phyloP scores from a whole-genome alignment of 2,113 vertebrate species.

The Bettongia penicillata region DNA sequence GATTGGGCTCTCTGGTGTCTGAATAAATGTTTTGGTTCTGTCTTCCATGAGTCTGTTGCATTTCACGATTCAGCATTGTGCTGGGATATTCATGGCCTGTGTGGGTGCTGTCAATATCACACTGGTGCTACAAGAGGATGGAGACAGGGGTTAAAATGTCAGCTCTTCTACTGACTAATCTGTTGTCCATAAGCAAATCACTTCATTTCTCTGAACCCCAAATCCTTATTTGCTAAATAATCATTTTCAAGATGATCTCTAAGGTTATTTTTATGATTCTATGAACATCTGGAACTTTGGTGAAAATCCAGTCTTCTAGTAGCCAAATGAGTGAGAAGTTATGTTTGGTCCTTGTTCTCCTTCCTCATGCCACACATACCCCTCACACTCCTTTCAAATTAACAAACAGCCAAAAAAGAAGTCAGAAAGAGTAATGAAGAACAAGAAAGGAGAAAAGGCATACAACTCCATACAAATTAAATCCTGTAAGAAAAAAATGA shows the following conservation, averaged over 20 bases:
- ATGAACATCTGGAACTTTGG: not conserved
- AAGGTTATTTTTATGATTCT: not conserved
- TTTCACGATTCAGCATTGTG: too few species aligned
- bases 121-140: too few species aligned
- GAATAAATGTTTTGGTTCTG: too few species aligned
- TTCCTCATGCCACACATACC: not conserved
- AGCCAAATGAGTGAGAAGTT: not conserved
- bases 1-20: too few species aligned
- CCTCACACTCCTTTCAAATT: not conserved
- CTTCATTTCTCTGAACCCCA: not conserved
- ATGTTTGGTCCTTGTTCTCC: not conserved
- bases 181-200: not conserved
- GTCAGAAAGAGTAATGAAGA: conserved; percentile 32
- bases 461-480: not conserved
- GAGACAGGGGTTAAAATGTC: not conserved
- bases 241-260: not conserved
- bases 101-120: too few species aligned
- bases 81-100: too few species aligned
- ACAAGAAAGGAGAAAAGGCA: not conserved
- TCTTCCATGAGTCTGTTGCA: too few species aligned
- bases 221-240: not conserved
- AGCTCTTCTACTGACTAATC: not conserved
- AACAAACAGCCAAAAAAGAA: not conserved
- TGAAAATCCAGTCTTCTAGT: not conserved
- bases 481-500: not conserved